phyloP scores from a whole-genome alignment of 37 sponge, comb jelly and placozoan genomes.

The Haliclona indistincta region DNA sequence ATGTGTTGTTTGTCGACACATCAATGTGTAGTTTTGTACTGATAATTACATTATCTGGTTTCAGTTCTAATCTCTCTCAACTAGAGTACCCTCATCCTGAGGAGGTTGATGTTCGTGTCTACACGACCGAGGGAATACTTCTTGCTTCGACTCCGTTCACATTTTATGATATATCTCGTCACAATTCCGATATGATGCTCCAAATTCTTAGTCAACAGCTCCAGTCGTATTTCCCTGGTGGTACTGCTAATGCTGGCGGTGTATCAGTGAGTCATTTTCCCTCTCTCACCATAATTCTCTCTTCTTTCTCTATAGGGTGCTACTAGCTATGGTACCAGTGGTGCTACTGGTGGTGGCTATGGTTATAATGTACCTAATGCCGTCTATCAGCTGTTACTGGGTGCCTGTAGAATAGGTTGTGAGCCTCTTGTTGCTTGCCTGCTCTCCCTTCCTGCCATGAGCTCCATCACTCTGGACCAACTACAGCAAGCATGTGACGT shows the following conservation, averaged over 20 bases:
- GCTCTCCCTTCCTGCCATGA: conserved; percentile 29
- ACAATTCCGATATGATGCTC: conserved; percentile 44
- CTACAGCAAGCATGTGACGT: conserved; percentile 29
- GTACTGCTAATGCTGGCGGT: neutral
- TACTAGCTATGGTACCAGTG: neutral
- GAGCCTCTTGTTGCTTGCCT: conserved; percentile 47
- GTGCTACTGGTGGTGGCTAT: neutral
- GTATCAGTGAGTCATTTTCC: neutral
- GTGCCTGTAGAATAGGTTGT: conserved; percentile 61
- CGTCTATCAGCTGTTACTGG: conserved; percentile 54
- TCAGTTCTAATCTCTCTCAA: neutral
- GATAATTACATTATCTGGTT: neutral
- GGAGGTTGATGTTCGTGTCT: conserved; percentile 40
- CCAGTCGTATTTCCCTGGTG: conserved; percentile 22
- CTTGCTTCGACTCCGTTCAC: conserved; percentile 59
- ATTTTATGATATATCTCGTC: conserved; percentile 40
- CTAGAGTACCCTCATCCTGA: conserved; percentile 42
- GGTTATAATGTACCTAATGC: conserved; percentile 22
- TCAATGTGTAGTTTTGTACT: too few species aligned
- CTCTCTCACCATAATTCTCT: neutral
- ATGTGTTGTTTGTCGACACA: too few species aligned
- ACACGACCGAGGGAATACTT: conserved; percentile 37
- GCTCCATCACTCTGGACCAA: conserved; percentile 12
- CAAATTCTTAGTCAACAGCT: conserved; percentile 50
- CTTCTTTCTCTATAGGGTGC: conserved; percentile 8